Percentiles rank a stretch among this genome's conserved stretches.
phyloP scores from a whole-genome alignment of 1,140 invertebrate genomes.

The Carposina sasakii region DNA sequence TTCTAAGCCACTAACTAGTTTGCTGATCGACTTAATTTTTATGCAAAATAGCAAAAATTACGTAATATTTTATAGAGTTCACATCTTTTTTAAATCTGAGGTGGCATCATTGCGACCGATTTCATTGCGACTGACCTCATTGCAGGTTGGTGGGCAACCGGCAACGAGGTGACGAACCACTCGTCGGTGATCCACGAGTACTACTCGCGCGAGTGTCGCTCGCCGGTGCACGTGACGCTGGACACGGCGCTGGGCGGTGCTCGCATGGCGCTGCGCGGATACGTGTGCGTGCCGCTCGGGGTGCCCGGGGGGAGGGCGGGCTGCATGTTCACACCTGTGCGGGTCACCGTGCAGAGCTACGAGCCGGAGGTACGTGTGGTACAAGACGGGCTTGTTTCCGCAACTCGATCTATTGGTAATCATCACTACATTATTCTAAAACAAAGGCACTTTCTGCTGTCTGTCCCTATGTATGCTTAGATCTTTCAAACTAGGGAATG shows the following conservation, averaged over 20 bases:
- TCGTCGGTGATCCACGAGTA: conserved; percentile 98
- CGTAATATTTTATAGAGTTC: too few relatives aligned
- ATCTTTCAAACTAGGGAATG: too few relatives aligned
- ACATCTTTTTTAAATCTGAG: too few relatives aligned
- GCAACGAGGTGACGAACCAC: conserved; percentile 96
- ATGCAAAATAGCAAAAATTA: too few relatives aligned
- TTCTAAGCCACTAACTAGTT: too few relatives aligned
- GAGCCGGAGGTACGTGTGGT: conserved; percentile 85
- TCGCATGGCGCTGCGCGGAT: conserved; percentile 93
- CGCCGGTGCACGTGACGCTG: conserved; percentile 94
- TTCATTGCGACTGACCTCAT: too few relatives aligned
- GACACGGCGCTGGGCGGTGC: conserved; percentile 89
- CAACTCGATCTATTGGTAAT: too few relatives aligned
- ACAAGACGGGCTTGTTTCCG: not conserved
- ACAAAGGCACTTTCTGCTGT: too few relatives aligned
- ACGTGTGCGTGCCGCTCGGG: conserved; percentile 85
- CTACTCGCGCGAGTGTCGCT: conserved; percentile 93
- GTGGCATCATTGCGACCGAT: too few relatives aligned
- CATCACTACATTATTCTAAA: too few relatives aligned
- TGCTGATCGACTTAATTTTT: too few relatives aligned
- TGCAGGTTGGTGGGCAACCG: conserved; percentile 96
- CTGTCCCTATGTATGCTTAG: too few relatives aligned
- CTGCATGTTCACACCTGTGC: conserved; percentile 96
- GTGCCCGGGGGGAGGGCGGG: conserved; percentile 93
- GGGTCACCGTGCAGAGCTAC: conserved; percentile 88